Percentiles rank a stretch among this genome's conserved stretches.
Conservation (phyloP, 2,797 vertebrate genomes). For the Cryptoprocta ferox region DNA sequence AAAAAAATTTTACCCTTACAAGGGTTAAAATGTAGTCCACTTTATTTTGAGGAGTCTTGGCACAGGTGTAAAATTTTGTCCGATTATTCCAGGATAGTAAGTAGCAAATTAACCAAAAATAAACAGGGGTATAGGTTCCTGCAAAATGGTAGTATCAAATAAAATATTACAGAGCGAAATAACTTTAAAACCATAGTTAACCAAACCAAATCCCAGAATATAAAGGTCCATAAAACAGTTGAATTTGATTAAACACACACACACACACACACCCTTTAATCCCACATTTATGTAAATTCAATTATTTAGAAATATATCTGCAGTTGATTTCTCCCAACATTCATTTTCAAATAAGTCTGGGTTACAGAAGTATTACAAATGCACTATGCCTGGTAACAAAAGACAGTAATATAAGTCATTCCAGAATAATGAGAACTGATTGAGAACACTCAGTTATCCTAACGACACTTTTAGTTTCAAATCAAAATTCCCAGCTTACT, state of each 20-base stretch:
- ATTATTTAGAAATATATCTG: slow-evolving; percentile 9
- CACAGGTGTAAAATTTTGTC: slow-evolving; percentile 7
- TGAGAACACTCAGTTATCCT: background rate
- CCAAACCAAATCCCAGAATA: slow-evolving; percentile 33
- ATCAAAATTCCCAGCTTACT: slow-evolving; percentile 40
- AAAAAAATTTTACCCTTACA: slow-evolving; percentile 3
- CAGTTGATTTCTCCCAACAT: slow-evolving; percentile 45
- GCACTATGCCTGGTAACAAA: slow-evolving; percentile 13
- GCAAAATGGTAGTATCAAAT: slow-evolving; percentile 44
- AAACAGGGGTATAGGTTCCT: background rate
- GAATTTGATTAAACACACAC: background rate
- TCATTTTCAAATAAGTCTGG: slow-evolving; percentile 40
- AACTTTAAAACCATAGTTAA: slow-evolving; percentile 36
- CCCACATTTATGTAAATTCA: background rate
- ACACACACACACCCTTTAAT: background rate
- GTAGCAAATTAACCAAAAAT: slow-evolving; percentile 40
- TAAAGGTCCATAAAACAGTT: background rate
- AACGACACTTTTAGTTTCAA: slow-evolving; percentile 42
- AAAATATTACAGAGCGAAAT: background rate
- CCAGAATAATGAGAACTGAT: background rate
- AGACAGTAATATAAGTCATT: background rate
- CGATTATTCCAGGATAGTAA: background rate
- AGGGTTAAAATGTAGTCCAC: slow-evolving; percentile 17
- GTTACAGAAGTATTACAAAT: slow-evolving; percentile 12
- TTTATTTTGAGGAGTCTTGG: slow-evolving; percentile 20